Evolutionary conservation across 2,113 vertebrate genomes (phyloP).

Genomic region (Sinocyclocheilus anophthalmus): DNA sequence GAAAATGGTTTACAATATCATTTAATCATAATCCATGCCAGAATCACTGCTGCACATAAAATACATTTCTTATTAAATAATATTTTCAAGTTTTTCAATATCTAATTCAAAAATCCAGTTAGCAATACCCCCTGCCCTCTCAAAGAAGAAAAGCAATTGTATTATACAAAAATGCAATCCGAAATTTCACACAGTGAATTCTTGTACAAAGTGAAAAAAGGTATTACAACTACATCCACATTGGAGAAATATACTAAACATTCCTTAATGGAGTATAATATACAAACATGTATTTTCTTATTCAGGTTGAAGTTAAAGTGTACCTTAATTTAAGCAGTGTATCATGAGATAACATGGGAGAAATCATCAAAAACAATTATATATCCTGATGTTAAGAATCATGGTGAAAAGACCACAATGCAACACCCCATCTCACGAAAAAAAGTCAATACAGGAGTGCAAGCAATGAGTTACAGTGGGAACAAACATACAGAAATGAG

Average conservation of each 20-base stretch:
- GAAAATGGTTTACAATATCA: slow-evolving; percentile 53
- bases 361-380: slow-evolving; percentile 61
- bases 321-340: slow-evolving; percentile 68
- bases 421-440: slow-evolving; percentile 36
- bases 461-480: slow-evolving; percentile 50
- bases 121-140: slow-evolving; percentile 42
- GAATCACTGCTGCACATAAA: slow-evolving; percentile 64
- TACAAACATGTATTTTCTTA: slow-evolving; percentile 59
- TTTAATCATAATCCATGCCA: slow-evolving; percentile 67
- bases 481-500: slow-evolving; percentile 42
- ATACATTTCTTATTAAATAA: slow-evolving; percentile 61
- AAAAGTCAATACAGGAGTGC: slow-evolving; percentile 34
- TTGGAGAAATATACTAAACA: slow-evolving; percentile 70
- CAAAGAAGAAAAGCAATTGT: slow-evolving; percentile 62
- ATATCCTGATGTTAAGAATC: slow-evolving; percentile 58
- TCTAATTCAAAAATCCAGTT: slow-evolving; percentile 62
- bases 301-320: slow-evolving; percentile 60
- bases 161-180: slow-evolving; percentile 72
- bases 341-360: slow-evolving; percentile 61
- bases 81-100: slow-evolving; percentile 47
- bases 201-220: slow-evolving; percentile 61
- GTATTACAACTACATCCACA: slow-evolving; percentile 68
- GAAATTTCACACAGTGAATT: slow-evolving; percentile 72
- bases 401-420: slow-evolving; percentile 44
- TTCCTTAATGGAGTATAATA: slow-evolving; percentile 71